A percentile compares a stretch with the other conserved stretches of the same genome.
Evolutionary conservation across 2,888 invertebrate species (phyloP).

Genomic region (Chrysolina americana): DNA sequence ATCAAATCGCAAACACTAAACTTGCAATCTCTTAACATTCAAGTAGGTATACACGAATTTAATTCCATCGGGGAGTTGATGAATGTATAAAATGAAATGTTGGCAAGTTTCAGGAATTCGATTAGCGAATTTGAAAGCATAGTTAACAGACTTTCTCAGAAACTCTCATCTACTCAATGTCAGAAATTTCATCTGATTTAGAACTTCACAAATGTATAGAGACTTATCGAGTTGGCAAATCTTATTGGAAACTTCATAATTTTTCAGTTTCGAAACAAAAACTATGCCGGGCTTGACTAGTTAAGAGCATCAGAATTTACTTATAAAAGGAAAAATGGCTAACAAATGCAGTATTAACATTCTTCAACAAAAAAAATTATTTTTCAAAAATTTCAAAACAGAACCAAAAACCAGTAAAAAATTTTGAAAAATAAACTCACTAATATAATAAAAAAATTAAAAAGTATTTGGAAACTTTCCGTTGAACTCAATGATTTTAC

Average conservation of each 20-base stretch:
- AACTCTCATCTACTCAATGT: not conserved
- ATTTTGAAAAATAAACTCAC: too few relatives aligned
- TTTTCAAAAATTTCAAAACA: too few relatives aligned
- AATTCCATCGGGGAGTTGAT: constrained; percentile 3
- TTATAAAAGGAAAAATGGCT: too few relatives aligned
- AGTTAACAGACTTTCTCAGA: constrained; percentile 3
- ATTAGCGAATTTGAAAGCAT: constrained; percentile 4
- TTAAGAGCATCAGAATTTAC: too few relatives aligned
- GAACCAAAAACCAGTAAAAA: too few relatives aligned
- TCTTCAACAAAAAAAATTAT: too few relatives aligned
- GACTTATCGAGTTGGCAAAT: not conserved
- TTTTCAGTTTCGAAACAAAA: too few relatives aligned
- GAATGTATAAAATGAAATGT: constrained; percentile 2
- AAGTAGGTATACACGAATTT: not conserved
- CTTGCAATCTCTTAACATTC: not conserved
- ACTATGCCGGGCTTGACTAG: too few relatives aligned
- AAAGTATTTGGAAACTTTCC: too few relatives aligned
- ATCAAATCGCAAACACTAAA: not conserved
- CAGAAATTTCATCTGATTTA: not conserved
- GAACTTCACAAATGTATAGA: not conserved
- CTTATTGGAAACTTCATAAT: not conserved
- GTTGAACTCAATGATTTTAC: too few relatives aligned
- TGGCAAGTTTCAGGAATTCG: constrained; percentile 2
- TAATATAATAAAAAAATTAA: too few relatives aligned
- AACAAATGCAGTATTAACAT: too few relatives aligned